phyloP scores from a whole-genome alignment of 2,888 invertebrate species.

The Leptogaster cylindrica region DNA sequence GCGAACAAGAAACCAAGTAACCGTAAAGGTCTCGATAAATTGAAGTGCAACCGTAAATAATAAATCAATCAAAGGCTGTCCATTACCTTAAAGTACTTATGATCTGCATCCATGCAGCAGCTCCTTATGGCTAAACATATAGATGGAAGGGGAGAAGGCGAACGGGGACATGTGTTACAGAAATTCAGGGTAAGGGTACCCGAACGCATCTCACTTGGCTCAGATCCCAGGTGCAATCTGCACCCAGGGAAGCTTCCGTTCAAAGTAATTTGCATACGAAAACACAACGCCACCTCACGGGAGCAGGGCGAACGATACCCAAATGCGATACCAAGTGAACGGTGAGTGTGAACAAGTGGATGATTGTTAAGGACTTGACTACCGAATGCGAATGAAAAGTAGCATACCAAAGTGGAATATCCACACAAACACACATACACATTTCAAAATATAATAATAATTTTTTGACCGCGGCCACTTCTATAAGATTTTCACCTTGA shows the following conservation, averaged over 20 bases:
- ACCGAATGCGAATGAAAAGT: slow-evolving; percentile 22
- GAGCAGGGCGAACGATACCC: slow-evolving; percentile 1
- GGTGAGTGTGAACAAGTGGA: slow-evolving; percentile 37
- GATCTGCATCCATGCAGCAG: slow-evolving; percentile 35
- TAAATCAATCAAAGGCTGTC: slow-evolving; percentile 38
- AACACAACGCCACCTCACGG: slow-evolving; percentile 7
- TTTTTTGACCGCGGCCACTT: slow-evolving; percentile 15
- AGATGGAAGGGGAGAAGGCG: too few relatives aligned
- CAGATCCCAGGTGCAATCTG: slow-evolving; percentile 29
- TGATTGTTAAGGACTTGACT: slow-evolving; percentile 37
- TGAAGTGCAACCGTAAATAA: slow-evolving; percentile 37
- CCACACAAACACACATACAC: too few relatives aligned
- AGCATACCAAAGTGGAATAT: slow-evolving; percentile 27
- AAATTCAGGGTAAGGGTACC: slow-evolving; percentile 15
- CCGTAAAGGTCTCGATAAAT: slow-evolving; percentile 18
- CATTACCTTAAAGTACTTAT: slow-evolving; percentile 29
- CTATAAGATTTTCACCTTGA: slow-evolving; percentile 1
- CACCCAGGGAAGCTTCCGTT: background rate
- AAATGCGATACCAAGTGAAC: slow-evolving; percentile 9
- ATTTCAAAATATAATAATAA: slow-evolving; percentile 24
- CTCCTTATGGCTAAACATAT: slow-evolving; percentile 23
- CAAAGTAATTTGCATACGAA: slow-evolving; percentile 31
- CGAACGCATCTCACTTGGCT: slow-evolving; percentile 13
- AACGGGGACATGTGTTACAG: slow-evolving; percentile 20
- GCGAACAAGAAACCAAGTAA: slow-evolving; percentile 5